phyloP scores from a whole-genome alignment of 1,140 invertebrate species.

The Oryctes rhinoceros region DNA sequence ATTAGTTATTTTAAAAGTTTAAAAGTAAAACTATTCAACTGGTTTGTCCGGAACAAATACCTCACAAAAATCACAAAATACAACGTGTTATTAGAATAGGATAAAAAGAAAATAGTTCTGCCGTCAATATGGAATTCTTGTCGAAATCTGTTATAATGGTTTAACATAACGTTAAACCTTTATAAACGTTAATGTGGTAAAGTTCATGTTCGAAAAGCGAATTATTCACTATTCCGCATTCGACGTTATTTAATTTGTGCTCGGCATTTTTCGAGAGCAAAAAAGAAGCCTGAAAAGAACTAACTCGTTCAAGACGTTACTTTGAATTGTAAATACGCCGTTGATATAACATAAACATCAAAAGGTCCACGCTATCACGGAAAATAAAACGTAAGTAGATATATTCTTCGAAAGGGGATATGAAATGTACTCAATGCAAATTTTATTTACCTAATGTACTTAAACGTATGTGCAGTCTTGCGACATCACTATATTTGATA shows the following conservation, averaged over 20 bases:
- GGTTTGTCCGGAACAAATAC: too few species aligned
- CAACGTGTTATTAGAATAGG: too few species aligned
- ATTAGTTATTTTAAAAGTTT: too few species aligned
- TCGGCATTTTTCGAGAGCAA: neutral
- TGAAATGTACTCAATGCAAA: conserved; percentile 32
- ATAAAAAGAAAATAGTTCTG: too few species aligned
- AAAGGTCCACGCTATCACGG: conserved; percentile 19
- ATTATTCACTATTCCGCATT: conserved; percentile 12
- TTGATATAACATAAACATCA: conserved; percentile 27
- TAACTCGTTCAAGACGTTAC: conserved; percentile 5
- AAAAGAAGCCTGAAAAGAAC: neutral
- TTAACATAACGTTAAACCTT: too few species aligned
- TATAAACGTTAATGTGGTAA: neutral
- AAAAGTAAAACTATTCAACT: too few species aligned
- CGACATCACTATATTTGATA: conserved; percentile 33
- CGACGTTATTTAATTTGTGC: neutral
- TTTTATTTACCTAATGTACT: conserved; percentile 35
- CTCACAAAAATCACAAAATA: too few species aligned
- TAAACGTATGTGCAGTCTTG: neutral
- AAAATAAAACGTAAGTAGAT: conserved; percentile 29
- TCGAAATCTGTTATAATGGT: too few species aligned
- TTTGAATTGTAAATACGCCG: conserved; percentile 26
- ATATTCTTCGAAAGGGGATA: conserved; percentile 17
- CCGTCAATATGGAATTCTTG: too few species aligned
- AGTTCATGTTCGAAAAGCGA: neutral